Conservation (phyloP, 1,140 invertebrate genomes). For the Drosophila malerkotliana region DNA sequence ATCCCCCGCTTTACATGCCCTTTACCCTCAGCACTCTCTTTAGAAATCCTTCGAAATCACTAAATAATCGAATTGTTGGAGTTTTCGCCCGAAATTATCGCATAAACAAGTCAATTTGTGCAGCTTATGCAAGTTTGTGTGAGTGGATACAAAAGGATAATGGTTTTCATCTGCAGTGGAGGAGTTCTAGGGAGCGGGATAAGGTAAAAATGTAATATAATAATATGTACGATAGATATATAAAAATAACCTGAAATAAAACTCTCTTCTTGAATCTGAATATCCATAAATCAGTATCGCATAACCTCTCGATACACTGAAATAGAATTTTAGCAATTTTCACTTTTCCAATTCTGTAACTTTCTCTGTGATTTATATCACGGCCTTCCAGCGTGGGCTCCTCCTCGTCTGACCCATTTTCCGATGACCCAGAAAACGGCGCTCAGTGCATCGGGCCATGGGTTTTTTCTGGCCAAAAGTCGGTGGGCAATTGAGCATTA, state of each 20-base stretch:
- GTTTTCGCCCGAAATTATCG: conserved; percentile 43
- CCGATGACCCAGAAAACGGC: conserved; percentile 59
- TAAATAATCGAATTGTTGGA: conserved; percentile 76
- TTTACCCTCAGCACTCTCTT: conserved; percentile 30
- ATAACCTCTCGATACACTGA: neutral
- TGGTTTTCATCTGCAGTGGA: conserved; percentile 7
- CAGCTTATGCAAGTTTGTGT: conserved; percentile 40
- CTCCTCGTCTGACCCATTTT: conserved; percentile 52
- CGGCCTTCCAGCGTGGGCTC: conserved; percentile 10
- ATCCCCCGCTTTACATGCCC: neutral
- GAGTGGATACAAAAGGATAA: conserved; percentile 20
- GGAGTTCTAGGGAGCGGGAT: neutral
- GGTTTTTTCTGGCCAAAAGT: conserved; percentile 15
- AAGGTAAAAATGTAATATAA: neutral
- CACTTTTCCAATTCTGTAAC: conserved; percentile 54
- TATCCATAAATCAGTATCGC: conserved; percentile 29
- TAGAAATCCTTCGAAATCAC: conserved; percentile 64
- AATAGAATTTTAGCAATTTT: conserved; percentile 37
- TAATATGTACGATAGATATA: neutral
- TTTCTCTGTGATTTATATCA: conserved; percentile 68
- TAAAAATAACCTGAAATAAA: conserved; percentile 4
- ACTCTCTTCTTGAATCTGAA: neutral
- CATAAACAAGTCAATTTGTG: conserved; percentile 77
- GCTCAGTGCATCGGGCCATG: conserved; percentile 4
- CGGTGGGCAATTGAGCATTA: neutral